Evolutionary conservation across 2,797 vertebrate species (phyloP).

Genomic region (Pangasius krempfi): DNA sequence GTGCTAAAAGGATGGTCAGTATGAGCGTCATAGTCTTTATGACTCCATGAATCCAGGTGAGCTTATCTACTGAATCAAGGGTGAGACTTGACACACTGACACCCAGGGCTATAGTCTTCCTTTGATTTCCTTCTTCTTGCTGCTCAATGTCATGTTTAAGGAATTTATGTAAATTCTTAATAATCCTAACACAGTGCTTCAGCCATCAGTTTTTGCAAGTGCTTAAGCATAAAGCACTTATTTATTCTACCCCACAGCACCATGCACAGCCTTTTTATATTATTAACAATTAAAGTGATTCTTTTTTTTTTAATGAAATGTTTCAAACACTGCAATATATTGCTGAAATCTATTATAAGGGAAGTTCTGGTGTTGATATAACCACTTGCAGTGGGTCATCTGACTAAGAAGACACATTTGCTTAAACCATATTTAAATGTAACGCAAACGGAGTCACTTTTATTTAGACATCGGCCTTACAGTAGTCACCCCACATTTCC

Average conservation of each 20-base stretch:
- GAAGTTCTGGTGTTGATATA: neutral
- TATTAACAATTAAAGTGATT: neutral
- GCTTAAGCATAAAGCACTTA: neutral
- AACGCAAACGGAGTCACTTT: neutral
- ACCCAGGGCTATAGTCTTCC: neutral
- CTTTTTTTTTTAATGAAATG: neutral
- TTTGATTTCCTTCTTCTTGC: neutral
- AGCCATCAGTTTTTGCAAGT: neutral
- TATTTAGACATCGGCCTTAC: neutral
- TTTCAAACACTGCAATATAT: neutral
- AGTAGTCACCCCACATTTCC: neutral
- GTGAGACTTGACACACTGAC: neutral
- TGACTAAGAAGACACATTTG: neutral
- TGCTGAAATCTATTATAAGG: neutral
- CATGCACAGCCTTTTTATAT: neutral
- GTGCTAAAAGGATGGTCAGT: neutral
- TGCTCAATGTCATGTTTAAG: neutral
- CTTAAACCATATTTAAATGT: neutral
- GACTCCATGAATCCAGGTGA: neutral
- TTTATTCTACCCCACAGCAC: neutral
- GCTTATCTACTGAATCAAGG: neutral
- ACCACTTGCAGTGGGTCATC: neutral
- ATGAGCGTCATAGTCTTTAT: neutral
- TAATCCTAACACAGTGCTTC: neutral
- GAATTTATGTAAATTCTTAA: neutral